Percentiles rank a stretch among this genome's conserved stretches.
These are phyloP conservation scores for Clunio marinus DNA, from an alignment of 2,888 invertebrate genomes.

Conservation along the genomic window DNA sequence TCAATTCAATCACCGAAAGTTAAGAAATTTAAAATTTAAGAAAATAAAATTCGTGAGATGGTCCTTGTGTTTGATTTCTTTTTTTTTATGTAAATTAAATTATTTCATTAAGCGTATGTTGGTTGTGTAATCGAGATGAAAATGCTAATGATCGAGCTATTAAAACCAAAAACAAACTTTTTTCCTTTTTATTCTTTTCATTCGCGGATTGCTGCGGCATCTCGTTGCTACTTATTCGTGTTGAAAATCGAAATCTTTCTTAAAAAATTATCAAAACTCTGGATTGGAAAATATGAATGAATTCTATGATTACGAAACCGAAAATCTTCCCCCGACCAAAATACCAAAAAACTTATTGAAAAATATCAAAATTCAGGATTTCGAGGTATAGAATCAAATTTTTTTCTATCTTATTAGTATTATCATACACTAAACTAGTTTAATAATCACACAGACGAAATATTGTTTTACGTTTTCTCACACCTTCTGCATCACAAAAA, in stretches of 20 bases:
- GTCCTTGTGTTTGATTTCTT: constrained; percentile 61
- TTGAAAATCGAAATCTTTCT: background rate
- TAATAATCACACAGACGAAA: constrained; percentile 7
- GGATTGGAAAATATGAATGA: constrained; percentile 46
- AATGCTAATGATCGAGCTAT: background rate
- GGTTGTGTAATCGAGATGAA: background rate
- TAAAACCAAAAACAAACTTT: background rate
- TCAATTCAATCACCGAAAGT: constrained; percentile 3
- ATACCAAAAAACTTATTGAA: background rate
- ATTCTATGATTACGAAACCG: background rate
- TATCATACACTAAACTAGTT: constrained; percentile 27
- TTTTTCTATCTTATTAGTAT: constrained; percentile 19
- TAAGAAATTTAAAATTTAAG: background rate
- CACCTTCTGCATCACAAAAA: constrained; percentile 37
- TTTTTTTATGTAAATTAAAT: constrained; percentile 3
- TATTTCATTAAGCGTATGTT: background rate
- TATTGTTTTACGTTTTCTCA: constrained; percentile 30
- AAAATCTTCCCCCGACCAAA: constrained; percentile 8
- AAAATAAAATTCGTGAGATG: constrained; percentile 83
- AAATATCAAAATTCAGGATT: constrained; percentile 46
- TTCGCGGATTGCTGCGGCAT: constrained; percentile 50
- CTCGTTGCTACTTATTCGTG: constrained; percentile 39
- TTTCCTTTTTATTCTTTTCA: constrained; percentile 31
- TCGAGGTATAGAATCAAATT: constrained; percentile 49
- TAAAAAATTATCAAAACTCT: constrained; percentile 39